Evolutionary conservation across 2,888 invertebrate genomes (phyloP), one percentile per base, ranked within the genome.

Genomic region (Alloscopus bannaensis): DNA sequence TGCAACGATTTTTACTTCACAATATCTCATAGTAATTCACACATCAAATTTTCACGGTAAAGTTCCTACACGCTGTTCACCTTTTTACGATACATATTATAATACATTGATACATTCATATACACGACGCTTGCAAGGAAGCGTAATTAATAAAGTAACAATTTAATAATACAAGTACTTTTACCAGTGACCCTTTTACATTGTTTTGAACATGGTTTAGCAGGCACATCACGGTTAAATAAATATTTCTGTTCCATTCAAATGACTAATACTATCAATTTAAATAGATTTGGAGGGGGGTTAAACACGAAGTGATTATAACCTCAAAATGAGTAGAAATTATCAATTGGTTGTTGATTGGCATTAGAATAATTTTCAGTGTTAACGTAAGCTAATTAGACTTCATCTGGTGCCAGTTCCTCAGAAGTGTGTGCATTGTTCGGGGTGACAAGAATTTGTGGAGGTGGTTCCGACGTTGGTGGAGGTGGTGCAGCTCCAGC

Each of bases 351-450:
- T 60, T 57, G 31, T 66, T 59, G 36, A 50, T 66, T 75, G 66
- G 65, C 59, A 66, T 47, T 55, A 50, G 20, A 29, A 31, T 57
- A 65, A 29, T 40, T 31, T 24, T 47, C 36, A n/a, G 24, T 16
- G 26, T 28, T 55, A 28, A 18, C n/a, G 22, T 50, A 50, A 29
- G 6, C n/a, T 42, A 71, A 73, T 87, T 86, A 88, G 64, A 88
- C 88, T 87, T 88, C 88, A 83, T 88, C 88, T 26, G 88, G 87
- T 36, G 87, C 88, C 82, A 88, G 82, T 59, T 87, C 87, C 36
- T 86, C 82, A 6, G 84, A 62, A 42, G 83, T 65, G 62, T 84
- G 83, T 31, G 79, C 60, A 69, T 83, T 82, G 62, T 83, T 85
- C 29, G 84, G 77, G 62, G 85, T 82, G 65, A 84, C 82, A 42